Percentiles rank a stretch among this genome's conserved stretches.
These are phyloP conservation scores for Caenorhabditis imperialis DNA, from an alignment of 2,888 invertebrate species.

Conservation along the genomic window DNA sequence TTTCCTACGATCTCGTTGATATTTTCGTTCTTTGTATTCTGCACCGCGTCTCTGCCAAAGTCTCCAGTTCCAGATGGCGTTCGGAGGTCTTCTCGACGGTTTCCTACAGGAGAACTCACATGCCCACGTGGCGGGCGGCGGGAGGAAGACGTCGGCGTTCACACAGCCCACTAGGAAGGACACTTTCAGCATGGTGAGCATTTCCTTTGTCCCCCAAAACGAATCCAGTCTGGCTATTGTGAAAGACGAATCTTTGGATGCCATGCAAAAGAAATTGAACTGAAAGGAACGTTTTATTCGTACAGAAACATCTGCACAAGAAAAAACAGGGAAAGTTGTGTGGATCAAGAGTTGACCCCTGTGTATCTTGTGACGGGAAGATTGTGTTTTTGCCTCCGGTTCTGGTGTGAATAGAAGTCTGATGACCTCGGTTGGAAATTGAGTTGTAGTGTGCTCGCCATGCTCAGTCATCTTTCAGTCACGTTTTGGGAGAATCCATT, in stretches of 20 bases:
- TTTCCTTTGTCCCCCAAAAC: too few species aligned
- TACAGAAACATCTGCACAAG: too few species aligned
- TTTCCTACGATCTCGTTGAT: constrained; percentile 12
- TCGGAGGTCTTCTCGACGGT: constrained; percentile 56
- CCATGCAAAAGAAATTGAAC: too few species aligned
- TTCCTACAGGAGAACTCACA: constrained; percentile 56
- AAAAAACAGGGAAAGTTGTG: not conserved
- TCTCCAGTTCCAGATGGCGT: constrained; percentile 43
- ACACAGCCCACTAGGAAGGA: constrained; percentile 33
- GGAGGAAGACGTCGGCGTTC: constrained; percentile 42
- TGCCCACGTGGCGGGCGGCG: constrained; percentile 32
- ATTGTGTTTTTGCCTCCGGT: constrained; percentile 4
- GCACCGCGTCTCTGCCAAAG: too few species aligned
- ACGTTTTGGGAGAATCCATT: not conserved
- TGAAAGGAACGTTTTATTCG: too few species aligned
- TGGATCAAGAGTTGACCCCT: too few species aligned
- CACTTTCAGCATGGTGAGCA: constrained; percentile 43
- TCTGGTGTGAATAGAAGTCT: constrained; percentile 22
- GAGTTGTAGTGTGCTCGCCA: too few species aligned
- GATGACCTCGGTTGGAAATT: too few species aligned
- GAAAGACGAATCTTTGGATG: too few species aligned
- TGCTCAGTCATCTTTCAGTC: too few species aligned
- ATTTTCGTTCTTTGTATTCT: constrained; percentile 16
- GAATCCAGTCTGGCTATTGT: too few species aligned
- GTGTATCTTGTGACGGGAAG: constrained; percentile 2